phyloP scores from a whole-genome alignment of 2,797 vertebrate genomes.

The Poecilia gillii region DNA sequence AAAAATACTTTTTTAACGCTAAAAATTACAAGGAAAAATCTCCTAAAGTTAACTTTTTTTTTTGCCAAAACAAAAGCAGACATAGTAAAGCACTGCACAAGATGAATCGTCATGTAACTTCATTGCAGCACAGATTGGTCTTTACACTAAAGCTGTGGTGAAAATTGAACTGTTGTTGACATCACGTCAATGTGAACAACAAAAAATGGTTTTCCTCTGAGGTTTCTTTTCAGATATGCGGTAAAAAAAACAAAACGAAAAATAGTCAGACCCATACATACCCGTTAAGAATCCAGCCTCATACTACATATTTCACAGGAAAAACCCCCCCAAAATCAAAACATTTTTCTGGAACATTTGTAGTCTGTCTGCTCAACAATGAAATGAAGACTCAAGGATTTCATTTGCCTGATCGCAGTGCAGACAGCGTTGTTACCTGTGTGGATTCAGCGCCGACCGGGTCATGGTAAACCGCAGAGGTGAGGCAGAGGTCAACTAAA shows the following conservation, averaged over 20 bases:
- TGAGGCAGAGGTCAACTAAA: neutral
- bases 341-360: neutral
- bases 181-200: neutral
- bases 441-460: neutral
- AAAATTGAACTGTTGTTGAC: neutral
- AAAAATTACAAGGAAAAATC: neutral
- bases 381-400: neutral
- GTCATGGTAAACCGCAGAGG: neutral
- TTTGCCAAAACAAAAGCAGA: neutral
- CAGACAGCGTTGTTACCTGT: neutral
- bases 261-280: neutral
- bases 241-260: neutral
- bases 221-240: neutral
- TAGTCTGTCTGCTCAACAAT: neutral
- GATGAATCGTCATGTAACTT: neutral
- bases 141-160: neutral
- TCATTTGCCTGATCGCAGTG: neutral
- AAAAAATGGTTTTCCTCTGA: neutral
- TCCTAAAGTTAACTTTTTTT: neutral
- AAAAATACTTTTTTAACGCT: neutral
- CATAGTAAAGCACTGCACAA: no score
- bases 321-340: neutral
- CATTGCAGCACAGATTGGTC: neutral
- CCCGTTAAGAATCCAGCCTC: neutral
- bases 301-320: neutral